Evolutionary conservation across 2,797 vertebrate genomes (phyloP).

Genomic region (Balearica regulorum): DNA sequence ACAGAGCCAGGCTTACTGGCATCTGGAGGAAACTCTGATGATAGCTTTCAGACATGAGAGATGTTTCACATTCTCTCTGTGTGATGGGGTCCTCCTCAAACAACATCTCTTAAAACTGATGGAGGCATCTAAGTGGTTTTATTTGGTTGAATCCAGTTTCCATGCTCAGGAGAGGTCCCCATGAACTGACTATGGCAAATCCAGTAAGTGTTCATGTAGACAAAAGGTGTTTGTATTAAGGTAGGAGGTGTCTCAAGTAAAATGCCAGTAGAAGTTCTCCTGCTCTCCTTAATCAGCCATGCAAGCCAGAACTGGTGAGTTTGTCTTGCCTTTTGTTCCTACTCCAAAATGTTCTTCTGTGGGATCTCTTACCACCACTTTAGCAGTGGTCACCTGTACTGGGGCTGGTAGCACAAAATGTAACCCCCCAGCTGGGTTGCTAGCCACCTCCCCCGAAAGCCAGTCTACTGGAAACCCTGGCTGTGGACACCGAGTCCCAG

Average conservation of each 20-base stretch:
- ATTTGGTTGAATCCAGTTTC: not conserved
- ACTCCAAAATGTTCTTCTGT: not conserved
- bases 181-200: not conserved
- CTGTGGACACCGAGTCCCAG: not conserved
- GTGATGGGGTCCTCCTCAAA: not conserved
- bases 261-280: not conserved
- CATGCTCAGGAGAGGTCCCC: not conserved
- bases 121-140: not conserved
- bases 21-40: not conserved
- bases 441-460: not conserved
- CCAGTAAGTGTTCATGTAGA: not conserved
- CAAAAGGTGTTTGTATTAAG: not conserved
- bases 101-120: not conserved
- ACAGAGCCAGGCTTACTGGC: not conserved
- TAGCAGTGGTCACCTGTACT: not conserved
- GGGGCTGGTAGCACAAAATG: not conserved
- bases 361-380: not conserved
- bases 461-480: not conserved
- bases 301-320: not conserved
- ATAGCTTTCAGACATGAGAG: not conserved
- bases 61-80: not conserved
- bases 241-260: not conserved
- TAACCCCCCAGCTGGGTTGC: not conserved
- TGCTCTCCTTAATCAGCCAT: not conserved
- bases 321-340: not conserved